Evolutionary conservation across 2,113 vertebrate species (phyloP), one percentile per base, ranked within the genome.

Genomic region (Apistogramma diplotaenia): DNA sequence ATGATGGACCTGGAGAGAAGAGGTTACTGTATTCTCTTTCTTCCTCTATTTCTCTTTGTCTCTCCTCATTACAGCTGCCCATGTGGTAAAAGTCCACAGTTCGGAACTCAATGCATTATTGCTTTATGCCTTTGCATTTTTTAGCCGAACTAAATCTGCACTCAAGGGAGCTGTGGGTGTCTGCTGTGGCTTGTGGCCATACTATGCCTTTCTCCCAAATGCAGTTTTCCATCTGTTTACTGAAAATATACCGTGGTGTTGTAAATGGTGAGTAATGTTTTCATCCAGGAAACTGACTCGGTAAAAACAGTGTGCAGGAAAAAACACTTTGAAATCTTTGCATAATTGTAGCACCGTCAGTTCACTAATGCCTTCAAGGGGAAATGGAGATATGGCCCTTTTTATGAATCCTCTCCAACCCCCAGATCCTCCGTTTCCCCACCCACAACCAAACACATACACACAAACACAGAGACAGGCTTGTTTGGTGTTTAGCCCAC

Each of bases 241-340:
- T 76, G 65, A 78, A 86, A 87, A 86, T 53, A 81, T 83, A 83
- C 27, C 40, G 33, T 53, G 55, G 76, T 83, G 57, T 80, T 7
- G 29, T 81, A 80, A 89, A 78, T 82, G 76, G 51, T 27, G 15
- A 75, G 71, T 82, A 82, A 87, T 84, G 80, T 51, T 79, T 90
- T 85, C 83, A 80, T 84, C 76, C 76, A 75, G 78, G 59, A 83
- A 89, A 80, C 72, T 2, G 74, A 79, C 74, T 83, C 25, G 0
- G 58, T 59, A 83, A 85, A 85, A 85, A 85, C 77, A 76, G 29
- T 72, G 57, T 83, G 86, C 83, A 43, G 74, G 25, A 2, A 1
- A 53, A 65, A 82, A 79, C 59, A 56, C 21, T 27, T 81, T 13
- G 19, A 75, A 75, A 40, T 82, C 29, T 56, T 23, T 54, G 54